These are phyloP conservation scores for Ips typographus DNA, from an alignment of 1,140 invertebrate genomes.

Conservation along the genomic window DNA sequence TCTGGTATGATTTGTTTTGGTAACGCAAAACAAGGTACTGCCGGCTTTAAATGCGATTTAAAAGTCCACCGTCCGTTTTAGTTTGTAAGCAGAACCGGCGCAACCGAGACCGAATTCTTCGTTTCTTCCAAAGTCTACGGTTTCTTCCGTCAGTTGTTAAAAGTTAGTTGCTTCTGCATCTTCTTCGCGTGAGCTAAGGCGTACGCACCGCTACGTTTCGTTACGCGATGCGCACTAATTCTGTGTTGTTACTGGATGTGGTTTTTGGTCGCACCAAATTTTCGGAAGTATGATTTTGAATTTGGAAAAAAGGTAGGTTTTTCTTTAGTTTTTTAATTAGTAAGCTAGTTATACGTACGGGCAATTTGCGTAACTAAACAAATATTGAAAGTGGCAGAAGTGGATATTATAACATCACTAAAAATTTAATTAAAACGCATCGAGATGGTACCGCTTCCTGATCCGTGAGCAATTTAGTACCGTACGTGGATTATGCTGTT, in stretches of 20 bases:
- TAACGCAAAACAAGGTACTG: background rate
- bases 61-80: conserved; percentile 5
- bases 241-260: background rate
- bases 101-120: conserved; percentile 15
- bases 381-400: too few species aligned
- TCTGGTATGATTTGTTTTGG: conserved; percentile 3
- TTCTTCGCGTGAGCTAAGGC: conserved; percentile 12
- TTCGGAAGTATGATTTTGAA: conserved; percentile 19
- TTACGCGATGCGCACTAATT: conserved; percentile 15
- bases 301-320: conserved; percentile 22
- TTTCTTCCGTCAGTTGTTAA: conserved; percentile 17
- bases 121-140: background rate
- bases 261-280: background rate
- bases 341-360: too few species aligned
- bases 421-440: too few species aligned
- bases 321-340: too few species aligned
- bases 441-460: conserved; percentile 2
- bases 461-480: conserved; percentile 12
- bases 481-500: conserved; percentile 18
- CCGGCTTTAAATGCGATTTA: conserved; percentile 10
- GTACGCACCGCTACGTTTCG: background rate
- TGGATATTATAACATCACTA: too few species aligned
- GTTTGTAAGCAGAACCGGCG: conserved; percentile 7
- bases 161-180: conserved; percentile 17
- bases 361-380: too few species aligned